Conservation (phyloP, 2,797 vertebrate species). For the Anguilla pacifica region DNA sequence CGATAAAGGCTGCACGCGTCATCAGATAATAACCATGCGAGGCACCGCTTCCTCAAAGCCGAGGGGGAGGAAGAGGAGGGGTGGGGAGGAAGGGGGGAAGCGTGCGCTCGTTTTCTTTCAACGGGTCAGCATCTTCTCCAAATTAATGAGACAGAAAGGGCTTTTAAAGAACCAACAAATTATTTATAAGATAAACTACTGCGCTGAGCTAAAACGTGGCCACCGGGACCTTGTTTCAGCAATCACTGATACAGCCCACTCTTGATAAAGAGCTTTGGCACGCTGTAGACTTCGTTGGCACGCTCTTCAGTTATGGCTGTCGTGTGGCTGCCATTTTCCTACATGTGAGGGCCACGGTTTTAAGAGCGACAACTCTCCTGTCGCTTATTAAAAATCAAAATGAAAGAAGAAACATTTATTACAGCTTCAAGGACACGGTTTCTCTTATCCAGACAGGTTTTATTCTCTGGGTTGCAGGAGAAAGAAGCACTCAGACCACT, state of each 20-base stretch:
- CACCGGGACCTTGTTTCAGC: background rate
- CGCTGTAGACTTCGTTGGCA: too few relatives aligned
- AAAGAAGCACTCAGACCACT: too few relatives aligned
- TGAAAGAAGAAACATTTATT: too few relatives aligned
- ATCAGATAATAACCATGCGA: background rate
- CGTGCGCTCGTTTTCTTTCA: background rate
- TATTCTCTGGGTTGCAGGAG: too few relatives aligned
- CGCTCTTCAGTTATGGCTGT: too few relatives aligned
- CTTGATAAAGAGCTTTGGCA: too few relatives aligned
- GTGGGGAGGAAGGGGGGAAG: background rate
- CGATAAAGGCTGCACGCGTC: background rate
- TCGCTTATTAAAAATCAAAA: too few relatives aligned
- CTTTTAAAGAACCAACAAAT: background rate
- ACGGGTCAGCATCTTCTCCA: background rate
- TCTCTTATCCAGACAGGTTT: too few relatives aligned
- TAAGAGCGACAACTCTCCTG: too few relatives aligned
- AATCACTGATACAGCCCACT: background rate
- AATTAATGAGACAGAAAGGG: background rate
- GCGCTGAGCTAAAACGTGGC: background rate
- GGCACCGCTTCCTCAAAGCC: background rate
- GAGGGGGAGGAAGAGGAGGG: background rate
- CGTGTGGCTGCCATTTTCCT: too few relatives aligned
- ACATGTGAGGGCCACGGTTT: too few relatives aligned
- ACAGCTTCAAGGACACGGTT: too few relatives aligned
- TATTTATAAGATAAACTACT: background rate